Base-by-base conservation (phyloP, 2,797 vertebrate species). In the Threskiornis aethiopicus region DNA sequence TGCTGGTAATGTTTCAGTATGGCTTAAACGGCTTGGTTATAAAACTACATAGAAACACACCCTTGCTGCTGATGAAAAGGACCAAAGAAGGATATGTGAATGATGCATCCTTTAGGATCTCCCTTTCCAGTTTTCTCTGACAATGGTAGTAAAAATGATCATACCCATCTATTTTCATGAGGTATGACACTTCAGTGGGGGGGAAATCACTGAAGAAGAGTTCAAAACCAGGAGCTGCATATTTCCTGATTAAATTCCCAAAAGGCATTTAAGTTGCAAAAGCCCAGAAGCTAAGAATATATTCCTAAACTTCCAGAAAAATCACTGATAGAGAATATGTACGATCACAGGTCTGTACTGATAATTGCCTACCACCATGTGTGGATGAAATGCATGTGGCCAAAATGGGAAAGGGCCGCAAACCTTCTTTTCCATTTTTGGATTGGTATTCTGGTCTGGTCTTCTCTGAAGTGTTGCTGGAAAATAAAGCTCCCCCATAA, bases 351-450 rank as follows among this genome's bases (percentile, higher is more conserved):
- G 37, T 88, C 79, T 41, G 16, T 57, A 46, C 42, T 72, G 54
- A 35, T 71, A 29, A 65, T 71, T 62, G 20, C 55, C 51, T 88
- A 6, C 47, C 25, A 33, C 41, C 8, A 2, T 31, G 17, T 42
- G 46, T 41, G 58, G 80, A 25, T 33, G 52, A 92, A 89, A 57
- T 55, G 52, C 35, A 24, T 1, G 11, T 87, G 69, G 76, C 67
- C 88, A 75, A 80, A 96, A 85, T 2, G 13, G 78, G 73, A 82
- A 70, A 90, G 67, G 31, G 61, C 88, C 19, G 33, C 81, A 89
- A 96, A 75, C 75, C 64, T 87, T 86, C 67, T 46, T 84, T 92
- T 89, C 94, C 84, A 75, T 94, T 96, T 97, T 96, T 96, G 96
- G 95, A 42, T 58, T 0, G 5, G 64, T 90, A 87, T 92, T 96